Percentiles rank a stretch among this genome's conserved stretches.
These are phyloP conservation scores for Heliconius charithonia DNA, from an alignment of 2,888 invertebrate genomes.

Conservation along the genomic window DNA sequence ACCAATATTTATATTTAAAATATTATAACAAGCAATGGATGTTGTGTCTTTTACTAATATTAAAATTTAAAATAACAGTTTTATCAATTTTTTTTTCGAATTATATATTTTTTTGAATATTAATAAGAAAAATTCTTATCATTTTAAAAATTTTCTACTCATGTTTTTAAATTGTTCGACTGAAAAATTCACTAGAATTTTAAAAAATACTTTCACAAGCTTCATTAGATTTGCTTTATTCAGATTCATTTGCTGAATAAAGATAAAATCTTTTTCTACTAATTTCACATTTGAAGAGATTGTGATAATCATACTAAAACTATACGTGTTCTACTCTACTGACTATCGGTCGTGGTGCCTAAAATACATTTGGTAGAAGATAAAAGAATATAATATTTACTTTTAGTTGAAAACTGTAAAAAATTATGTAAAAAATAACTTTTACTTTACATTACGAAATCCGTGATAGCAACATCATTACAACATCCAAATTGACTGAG, in stretches of 20 bases:
- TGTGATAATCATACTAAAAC: background rate
- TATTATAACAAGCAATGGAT: background rate
- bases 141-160: background rate
- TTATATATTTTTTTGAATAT: background rate
- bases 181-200: background rate
- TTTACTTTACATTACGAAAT: background rate
- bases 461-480: background rate
- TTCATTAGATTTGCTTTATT: background rate
- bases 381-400: background rate
- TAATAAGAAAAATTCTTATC: background rate
- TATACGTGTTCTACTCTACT: background rate
- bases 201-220: background rate
- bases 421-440: background rate
- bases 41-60: background rate
- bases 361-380: background rate
- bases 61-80: background rate
- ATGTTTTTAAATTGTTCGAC: background rate
- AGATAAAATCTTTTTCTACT: background rate
- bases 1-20: background rate
- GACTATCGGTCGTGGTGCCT: background rate
- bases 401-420: background rate
- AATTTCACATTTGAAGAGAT: background rate
- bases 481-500: background rate
- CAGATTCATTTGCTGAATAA: background rate
- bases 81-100: background rate